Evolutionary conservation across 2,113 vertebrate species (phyloP).

Genomic region (Raphicerus campestris): DNA sequence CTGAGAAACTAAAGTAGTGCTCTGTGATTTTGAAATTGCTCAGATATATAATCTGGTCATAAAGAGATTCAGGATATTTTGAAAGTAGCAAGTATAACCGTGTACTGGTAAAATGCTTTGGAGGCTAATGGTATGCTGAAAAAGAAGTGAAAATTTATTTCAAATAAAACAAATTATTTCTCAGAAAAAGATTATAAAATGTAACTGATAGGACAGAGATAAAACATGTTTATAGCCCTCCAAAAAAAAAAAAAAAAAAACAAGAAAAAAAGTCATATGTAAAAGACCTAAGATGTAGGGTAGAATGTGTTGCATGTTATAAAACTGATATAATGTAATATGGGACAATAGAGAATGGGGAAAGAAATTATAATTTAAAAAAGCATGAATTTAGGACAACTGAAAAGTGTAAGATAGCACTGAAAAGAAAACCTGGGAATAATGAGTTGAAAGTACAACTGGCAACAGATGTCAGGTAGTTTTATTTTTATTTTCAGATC

Average conservation of each 20-base stretch:
- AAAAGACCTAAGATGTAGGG: not conserved
- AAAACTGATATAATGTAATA: not conserved
- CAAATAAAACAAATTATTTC: not conserved
- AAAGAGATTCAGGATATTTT: not conserved
- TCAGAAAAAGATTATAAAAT: not conserved
- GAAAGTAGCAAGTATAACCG: not conserved
- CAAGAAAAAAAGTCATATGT: not conserved
- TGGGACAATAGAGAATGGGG: not conserved
- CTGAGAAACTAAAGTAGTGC: not conserved
- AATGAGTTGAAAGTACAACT: not conserved
- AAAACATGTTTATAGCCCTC: not conserved
- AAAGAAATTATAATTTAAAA: not conserved
- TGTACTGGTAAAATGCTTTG: not conserved
- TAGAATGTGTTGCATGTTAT: not conserved
- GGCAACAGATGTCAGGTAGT: not conserved
- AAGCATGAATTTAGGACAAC: not conserved
- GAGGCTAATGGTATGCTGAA: not conserved
- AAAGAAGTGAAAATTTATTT: not conserved
- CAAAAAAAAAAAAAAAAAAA: not conserved
- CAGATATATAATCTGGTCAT: not conserved
- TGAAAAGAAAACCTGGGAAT: not conserved
- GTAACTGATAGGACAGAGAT: not conserved
- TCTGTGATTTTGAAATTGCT: not conserved
- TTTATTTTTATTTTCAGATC: conserved; percentile 53
- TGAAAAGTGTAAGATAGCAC: not conserved